Conservation (phyloP, 2,113 vertebrate genomes). For the Melanostigma gelatinosum region DNA sequence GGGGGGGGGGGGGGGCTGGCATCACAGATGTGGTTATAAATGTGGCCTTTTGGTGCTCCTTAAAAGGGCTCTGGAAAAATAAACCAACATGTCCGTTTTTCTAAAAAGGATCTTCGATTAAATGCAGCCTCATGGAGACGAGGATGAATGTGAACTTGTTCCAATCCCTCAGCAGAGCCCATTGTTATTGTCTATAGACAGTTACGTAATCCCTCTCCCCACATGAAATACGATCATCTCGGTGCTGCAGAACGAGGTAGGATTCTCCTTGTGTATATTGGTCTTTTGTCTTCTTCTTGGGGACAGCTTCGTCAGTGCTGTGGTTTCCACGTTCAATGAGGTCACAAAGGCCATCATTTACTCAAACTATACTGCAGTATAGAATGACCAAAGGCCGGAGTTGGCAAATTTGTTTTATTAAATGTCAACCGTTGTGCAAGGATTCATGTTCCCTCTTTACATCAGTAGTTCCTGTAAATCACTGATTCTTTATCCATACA, state of each 20-base stretch:
- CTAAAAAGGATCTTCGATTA: constrained; percentile 41
- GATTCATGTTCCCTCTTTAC: not conserved
- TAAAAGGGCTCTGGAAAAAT: not conserved
- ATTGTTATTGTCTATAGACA: constrained; percentile 44
- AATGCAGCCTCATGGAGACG: constrained; percentile 48
- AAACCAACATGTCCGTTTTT: constrained; percentile 5
- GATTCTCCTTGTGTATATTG: not conserved
- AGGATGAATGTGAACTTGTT: constrained; percentile 39
- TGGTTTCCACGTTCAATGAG: not conserved
- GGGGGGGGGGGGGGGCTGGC: not conserved
- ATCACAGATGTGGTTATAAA: constrained; percentile 17
- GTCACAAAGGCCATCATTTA: not conserved
- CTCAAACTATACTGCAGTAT: not conserved
- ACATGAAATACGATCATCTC: constrained; percentile 20
- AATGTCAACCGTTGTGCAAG: not conserved
- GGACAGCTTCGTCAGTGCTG: not conserved
- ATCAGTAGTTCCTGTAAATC: not conserved
- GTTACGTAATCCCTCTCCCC: constrained; percentile 46
- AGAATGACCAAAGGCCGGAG: not conserved
- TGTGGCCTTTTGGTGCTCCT: not conserved
- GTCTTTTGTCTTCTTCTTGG: not conserved
- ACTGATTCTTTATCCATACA: not conserved
- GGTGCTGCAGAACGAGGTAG: constrained; percentile 16
- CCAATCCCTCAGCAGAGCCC: constrained; percentile 38
- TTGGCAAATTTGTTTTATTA: not conserved